phyloP scores from a whole-genome alignment of 2,888 invertebrate species.

The Suillia variegata region DNA sequence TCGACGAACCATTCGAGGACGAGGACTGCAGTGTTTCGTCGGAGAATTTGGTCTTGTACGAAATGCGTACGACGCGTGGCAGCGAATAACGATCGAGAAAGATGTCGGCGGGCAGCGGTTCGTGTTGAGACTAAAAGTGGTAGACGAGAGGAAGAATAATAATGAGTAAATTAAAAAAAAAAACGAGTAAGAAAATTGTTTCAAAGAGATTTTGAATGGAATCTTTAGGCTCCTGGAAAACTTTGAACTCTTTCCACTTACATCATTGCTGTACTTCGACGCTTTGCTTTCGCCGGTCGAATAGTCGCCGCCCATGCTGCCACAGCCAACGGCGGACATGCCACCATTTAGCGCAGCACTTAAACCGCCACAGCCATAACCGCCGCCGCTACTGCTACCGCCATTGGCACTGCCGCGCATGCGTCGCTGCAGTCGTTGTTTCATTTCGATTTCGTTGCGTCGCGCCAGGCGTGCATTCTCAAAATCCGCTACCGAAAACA shows the following conservation, averaged over 20 bases:
- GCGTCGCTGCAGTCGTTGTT: slow-evolving; percentile 55
- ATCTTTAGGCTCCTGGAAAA: background rate
- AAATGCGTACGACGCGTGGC: slow-evolving; percentile 58
- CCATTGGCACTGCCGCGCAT: slow-evolving; percentile 56
- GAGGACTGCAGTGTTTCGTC: slow-evolving; percentile 60
- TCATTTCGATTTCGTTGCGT: slow-evolving; percentile 60
- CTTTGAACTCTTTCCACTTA: slow-evolving; percentile 35
- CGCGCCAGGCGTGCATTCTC: slow-evolving; percentile 60
- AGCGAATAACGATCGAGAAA: slow-evolving; percentile 59
- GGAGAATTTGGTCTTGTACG: slow-evolving; percentile 51
- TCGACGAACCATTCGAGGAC: slow-evolving; percentile 59
- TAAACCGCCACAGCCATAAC: slow-evolving; percentile 38
- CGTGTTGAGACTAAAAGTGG: slow-evolving; percentile 47
- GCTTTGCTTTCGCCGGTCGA: slow-evolving; percentile 61
- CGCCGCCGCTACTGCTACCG: slow-evolving; percentile 42
- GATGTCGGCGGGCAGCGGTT: slow-evolving; percentile 56
- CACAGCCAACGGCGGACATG: slow-evolving; percentile 11
- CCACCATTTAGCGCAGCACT: slow-evolving; percentile 44
- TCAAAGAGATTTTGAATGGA: background rate
- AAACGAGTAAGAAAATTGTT: background rate
- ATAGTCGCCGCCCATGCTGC: slow-evolving; percentile 49
- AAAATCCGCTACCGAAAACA: slow-evolving; percentile 62
- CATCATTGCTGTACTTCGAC: slow-evolving; percentile 60
- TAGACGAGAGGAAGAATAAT: background rate
- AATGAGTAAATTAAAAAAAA: background rate